Conservation (phyloP, 64 coral and sea anemone species). For the Platygyra sinensis region DNA sequence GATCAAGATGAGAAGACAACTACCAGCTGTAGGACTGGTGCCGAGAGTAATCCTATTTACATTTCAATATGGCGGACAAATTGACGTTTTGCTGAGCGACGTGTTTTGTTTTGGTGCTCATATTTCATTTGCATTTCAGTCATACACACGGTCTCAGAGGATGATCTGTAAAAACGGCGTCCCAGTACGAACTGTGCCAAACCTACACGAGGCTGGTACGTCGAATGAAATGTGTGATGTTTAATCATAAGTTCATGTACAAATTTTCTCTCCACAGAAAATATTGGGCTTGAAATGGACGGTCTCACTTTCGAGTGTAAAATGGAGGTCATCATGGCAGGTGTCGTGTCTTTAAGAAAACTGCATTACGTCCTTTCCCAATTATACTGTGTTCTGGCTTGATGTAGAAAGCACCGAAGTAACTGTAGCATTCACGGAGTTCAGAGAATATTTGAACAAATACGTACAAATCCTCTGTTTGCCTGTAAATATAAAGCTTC, state of each 20-base stretch:
- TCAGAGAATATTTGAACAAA: too few species aligned
- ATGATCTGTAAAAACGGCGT: constrained; percentile 87
- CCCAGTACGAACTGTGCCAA: constrained; percentile 60
- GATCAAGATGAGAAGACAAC: too few species aligned
- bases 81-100: constrained; percentile 12
- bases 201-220: constrained; percentile 84
- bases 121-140: constrained; percentile 29
- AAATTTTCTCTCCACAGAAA: neutral
- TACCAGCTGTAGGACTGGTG: neutral
- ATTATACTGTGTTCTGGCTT: too few species aligned
- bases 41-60: neutral
- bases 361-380: too few species aligned
- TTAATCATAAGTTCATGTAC: neutral
- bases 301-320: neutral
- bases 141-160: neutral
- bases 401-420: too few species aligned
- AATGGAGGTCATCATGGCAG: neutral
- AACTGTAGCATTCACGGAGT: too few species aligned
- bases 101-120: neutral
- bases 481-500: too few species aligned
- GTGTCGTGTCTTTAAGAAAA: neutral
- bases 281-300: neutral
- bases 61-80: constrained; percentile 32
- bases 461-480: too few species aligned
- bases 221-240: neutral